These are phyloP conservation scores for Rhyacophila brunnea DNA, from an alignment of 1,140 invertebrate genomes.

Conservation along the genomic window DNA sequence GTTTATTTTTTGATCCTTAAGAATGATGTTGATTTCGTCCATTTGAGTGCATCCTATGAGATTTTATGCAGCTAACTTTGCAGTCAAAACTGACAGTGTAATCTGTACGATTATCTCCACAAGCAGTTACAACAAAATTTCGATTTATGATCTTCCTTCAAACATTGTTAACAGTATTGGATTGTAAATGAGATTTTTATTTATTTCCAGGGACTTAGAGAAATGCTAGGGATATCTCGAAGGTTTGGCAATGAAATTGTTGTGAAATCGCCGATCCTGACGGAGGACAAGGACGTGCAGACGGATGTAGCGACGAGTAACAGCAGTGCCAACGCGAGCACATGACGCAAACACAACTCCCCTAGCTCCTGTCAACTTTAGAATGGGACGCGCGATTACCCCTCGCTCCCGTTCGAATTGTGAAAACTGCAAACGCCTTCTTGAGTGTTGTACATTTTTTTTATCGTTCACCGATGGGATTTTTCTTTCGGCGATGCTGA, in stretches of 20 bases:
- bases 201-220: slow-evolving; percentile 61
- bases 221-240: slow-evolving; percentile 67
- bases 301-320: slow-evolving; percentile 53
- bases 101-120: too few relatives aligned
- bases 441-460: slow-evolving; percentile 21
- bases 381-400: background rate
- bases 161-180: too few relatives aligned
- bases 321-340: slow-evolving; percentile 5
- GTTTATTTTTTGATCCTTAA: too few relatives aligned
- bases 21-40: too few relatives aligned
- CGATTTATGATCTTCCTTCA: too few relatives aligned
- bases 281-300: slow-evolving; percentile 64
- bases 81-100: too few relatives aligned
- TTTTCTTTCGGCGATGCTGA: too few relatives aligned
- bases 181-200: too few relatives aligned
- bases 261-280: slow-evolving; percentile 43
- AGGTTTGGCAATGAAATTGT: slow-evolving; percentile 57
- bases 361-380: slow-evolving; percentile 35
- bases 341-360: slow-evolving; percentile 34
- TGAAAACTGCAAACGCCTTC: slow-evolving; percentile 11
- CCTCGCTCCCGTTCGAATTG: too few relatives aligned
- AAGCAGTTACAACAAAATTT: too few relatives aligned
- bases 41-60: too few relatives aligned
- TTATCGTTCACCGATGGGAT: slow-evolving; percentile 2
- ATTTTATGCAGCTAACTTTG: too few relatives aligned